Conservation (phyloP, 2,888 invertebrate species). For the Desoria tigrina region DNA sequence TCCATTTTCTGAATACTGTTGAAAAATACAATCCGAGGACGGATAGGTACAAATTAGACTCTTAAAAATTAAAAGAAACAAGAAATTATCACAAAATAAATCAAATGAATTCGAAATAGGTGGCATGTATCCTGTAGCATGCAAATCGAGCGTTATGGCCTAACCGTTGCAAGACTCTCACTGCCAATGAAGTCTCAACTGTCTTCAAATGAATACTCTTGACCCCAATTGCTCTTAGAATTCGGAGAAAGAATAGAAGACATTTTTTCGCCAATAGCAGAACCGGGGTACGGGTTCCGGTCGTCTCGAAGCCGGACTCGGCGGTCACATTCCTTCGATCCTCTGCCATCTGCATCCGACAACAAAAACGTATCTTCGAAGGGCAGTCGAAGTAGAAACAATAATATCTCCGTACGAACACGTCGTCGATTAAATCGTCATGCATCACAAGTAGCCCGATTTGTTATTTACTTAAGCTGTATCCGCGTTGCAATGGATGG, state of each 20-base stretch:
- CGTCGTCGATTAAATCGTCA: slow-evolving; percentile 13
- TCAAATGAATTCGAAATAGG: slow-evolving; percentile 26
- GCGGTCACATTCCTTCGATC: slow-evolving; percentile 11
- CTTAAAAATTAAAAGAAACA: not conserved
- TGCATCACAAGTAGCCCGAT: slow-evolving; percentile 31
- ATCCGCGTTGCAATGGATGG: slow-evolving; percentile 40
- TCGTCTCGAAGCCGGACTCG: not conserved
- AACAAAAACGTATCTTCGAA: not conserved
- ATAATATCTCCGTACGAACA: slow-evolving; percentile 3
- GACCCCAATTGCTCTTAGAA: slow-evolving; percentile 49
- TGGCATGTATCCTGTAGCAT: slow-evolving; percentile 55
- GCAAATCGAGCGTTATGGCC: slow-evolving; percentile 54
- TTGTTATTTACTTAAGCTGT: slow-evolving; percentile 43
- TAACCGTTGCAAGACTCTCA: slow-evolving; percentile 52
- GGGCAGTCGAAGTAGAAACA: not conserved
- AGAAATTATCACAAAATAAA: not conserved
- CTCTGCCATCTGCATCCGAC: not conserved
- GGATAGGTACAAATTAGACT: slow-evolving; percentile 47
- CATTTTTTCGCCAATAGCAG: slow-evolving; percentile 43
- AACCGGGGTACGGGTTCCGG: not conserved
- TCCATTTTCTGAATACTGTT: slow-evolving; percentile 55
- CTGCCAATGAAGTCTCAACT: slow-evolving; percentile 52
- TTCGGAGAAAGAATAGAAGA: slow-evolving; percentile 49
- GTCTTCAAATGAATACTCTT: slow-evolving; percentile 49
- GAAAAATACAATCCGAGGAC: slow-evolving; percentile 56